phyloP scores from a whole-genome alignment of 2,113 vertebrate species.

The human (Homo sapiens) region GRCh38 chr3:58641501-58642000 shows the following conservation, averaged over 20 bases:
- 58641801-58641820: neutral
- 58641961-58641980: neutral
- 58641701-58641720: neutral
- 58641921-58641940: neutral
- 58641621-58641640: too few relatives aligned
- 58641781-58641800: neutral
- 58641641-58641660: too few relatives aligned
- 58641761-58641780: neutral
- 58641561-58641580: too few relatives aligned
- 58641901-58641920: neutral
- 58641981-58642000: neutral
- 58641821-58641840: neutral
- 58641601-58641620: too few relatives aligned
- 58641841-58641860: neutral
- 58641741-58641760: neutral
- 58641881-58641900: neutral
- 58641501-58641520: too few relatives aligned
- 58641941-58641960: neutral
- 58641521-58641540: too few relatives aligned
- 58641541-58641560: too few relatives aligned
- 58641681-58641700: neutral
- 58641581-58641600: too few relatives aligned
- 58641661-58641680: neutral
- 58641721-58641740: fast-evolving
- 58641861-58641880: neutral